Evolutionary conservation across 2,888 invertebrate species (phyloP), one percentile per base, ranked within the genome.

Genomic region (Xestia xanthographa): DNA sequence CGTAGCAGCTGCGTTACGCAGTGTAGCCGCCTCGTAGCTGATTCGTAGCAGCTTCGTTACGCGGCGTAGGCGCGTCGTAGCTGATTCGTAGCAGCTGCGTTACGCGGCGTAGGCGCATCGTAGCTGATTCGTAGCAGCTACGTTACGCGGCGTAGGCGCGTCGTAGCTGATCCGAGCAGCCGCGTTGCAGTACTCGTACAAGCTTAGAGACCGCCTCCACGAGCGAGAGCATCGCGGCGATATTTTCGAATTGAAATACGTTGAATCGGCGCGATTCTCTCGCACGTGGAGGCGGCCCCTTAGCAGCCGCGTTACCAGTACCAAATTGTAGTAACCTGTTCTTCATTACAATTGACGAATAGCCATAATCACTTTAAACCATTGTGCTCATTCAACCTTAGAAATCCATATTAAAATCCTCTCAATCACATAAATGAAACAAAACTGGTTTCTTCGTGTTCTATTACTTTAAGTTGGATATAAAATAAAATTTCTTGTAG

Each of bases 391-490:
- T 41, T 65, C 65, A 63, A 29, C 3, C 22, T 26, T 6, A 8
- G 29, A 58, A 58, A 29, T 58, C 17, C 3, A 29, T 58, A 29
- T 29, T 58, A 29, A 6, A n/a, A 26, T 17, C 6, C 29, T 29
- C 8, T 29, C 5, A 12, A 26, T 56, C 29, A 34, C 5, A 5
- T 34, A 34, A 34, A 34, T 34, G 2, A 43, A 29, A n/a, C n/a
- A n/a, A 26, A 70, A 53, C 72, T 20, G 20, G 17, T 72, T 72
- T 72, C 20, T 6, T 53, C 5, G 9, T 43, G 29, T 4, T 72
- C 9, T 20, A 72, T 56, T 56, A 20, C 3, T 50, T n/a, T 53
- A 11, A 60, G 34, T 60, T 34, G 34, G 14, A 56, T 56, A 26
- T 26, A 58, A 26, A 26, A 8, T 58, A 17, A 58, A 58, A 58